Base-by-base conservation (phyloP, 2,888 invertebrate species). In the Cheilosia pagana region DNA sequence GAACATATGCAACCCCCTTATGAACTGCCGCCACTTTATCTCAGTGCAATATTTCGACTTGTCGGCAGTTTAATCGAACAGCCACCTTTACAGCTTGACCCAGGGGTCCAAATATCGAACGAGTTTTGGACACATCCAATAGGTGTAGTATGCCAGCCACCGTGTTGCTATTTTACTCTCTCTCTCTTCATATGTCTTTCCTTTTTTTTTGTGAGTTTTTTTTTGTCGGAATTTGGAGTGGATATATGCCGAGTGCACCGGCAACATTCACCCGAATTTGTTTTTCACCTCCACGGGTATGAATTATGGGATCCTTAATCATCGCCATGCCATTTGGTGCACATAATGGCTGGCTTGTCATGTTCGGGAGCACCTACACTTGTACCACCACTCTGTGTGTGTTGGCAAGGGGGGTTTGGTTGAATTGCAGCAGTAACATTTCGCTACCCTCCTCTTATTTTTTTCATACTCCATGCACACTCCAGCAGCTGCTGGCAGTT, bases 301-400 rank as follows among this genome's bases (percentile, higher is more conserved):
- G 83, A 79, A 68, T 65, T 85, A 79, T 85, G 68, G 41, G 63
- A 68, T 83, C 45, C 81, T 85, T 85, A 85, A 85, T 81, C 85
- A 85, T 79, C 81, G 85, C 81, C 85, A 85, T 75, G 43, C 68
- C 79, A 79, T 85, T 79, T 79, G 74, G 75, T 75, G 71, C 76
- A 76, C 45, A 71, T 71, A 67, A 70, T 65, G 53, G 76, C 59
- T 63, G 31, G 59, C 21, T 60, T 63, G 76, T 71, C 81, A 76
- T 82, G 76, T 82, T 81, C 39, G 16, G 52, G 48, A 45, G 70
- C 60, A 72, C 55, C 76, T 76, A 81, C 85, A 75, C 71, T 50
- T 43, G 78, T 62, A 50, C 57, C n/a, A 41, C 52, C 21, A 55
- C 19, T 43, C 62, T 25, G 41, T 48, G 43, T 31, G 19, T 12